Percentiles rank a stretch among this genome's conserved stretches.
These are phyloP conservation scores for Rhinoraja longicauda DNA, from an alignment of 2,797 vertebrate species.

Conservation along the genomic window DNA sequence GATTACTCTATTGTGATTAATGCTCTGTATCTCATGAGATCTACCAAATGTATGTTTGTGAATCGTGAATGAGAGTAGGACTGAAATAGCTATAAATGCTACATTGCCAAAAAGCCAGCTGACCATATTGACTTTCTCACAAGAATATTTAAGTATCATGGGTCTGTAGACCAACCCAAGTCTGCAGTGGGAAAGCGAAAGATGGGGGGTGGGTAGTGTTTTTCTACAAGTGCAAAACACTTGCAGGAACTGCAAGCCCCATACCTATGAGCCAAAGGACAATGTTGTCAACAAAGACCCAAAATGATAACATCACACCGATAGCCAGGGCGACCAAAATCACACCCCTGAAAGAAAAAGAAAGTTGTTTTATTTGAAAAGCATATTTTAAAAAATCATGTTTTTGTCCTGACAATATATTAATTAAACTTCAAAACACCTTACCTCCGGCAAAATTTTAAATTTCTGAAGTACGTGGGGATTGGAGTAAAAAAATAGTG, in stretches of 20 bases:
- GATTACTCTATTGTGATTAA: not conserved
- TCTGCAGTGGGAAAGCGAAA: not conserved
- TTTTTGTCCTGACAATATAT: not conserved
- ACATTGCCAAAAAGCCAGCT: not conserved
- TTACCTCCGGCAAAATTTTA: not conserved
- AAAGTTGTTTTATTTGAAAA: constrained; percentile 5
- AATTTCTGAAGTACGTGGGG: not conserved
- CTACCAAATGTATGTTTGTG: not conserved
- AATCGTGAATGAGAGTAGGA: not conserved
- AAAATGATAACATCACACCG: constrained; percentile 54
- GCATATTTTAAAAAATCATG: not conserved
- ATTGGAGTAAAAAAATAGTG: not conserved
- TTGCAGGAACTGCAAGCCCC: not conserved
- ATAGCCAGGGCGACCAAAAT: constrained; percentile 50
- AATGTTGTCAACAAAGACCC: constrained; percentile 45
- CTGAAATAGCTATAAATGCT: not conserved
- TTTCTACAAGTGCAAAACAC: not conserved
- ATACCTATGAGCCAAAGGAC: constrained; percentile 50
- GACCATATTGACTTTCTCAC: not conserved
- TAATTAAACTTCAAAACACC: not conserved
- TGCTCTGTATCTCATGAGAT: not conserved
- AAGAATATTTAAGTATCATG: not conserved
- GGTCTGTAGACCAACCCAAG: not conserved
- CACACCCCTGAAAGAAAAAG: constrained; percentile 46
- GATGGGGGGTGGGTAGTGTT: too few species aligned